These are phyloP conservation scores for Zaprionus ornatus DNA, from an alignment of 1,140 invertebrate species.

Conservation along the genomic window DNA sequence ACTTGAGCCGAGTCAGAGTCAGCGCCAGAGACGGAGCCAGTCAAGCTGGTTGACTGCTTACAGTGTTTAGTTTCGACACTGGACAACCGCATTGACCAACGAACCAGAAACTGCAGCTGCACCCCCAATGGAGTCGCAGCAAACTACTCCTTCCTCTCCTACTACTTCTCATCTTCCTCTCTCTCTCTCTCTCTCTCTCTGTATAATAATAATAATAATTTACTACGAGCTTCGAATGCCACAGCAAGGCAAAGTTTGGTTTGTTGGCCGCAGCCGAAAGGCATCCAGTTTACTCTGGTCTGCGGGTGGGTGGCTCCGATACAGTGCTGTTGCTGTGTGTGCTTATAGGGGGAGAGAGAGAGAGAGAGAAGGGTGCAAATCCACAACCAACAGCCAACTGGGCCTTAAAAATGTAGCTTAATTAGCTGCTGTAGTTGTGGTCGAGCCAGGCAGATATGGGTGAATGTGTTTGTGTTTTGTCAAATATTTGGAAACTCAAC, in stretches of 20 bases:
- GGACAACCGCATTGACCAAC: slow-evolving; percentile 58
- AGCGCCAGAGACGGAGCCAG: neutral
- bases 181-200: neutral
- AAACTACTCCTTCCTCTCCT: neutral
- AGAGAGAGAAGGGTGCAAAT: slow-evolving; percentile 32
- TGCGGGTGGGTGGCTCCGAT: neutral
- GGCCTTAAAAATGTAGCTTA: slow-evolving; percentile 61
- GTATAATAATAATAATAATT: slow-evolving; percentile 78
- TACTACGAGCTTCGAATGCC: slow-evolving; percentile 66
- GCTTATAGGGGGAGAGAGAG: neutral
- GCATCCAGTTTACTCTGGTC: neutral
- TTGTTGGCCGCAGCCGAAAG: neutral
- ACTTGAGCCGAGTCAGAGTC: slow-evolving; percentile 39
- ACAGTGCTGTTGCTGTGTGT: neutral
- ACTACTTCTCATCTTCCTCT: neutral
- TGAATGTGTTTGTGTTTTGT: slow-evolving; percentile 45
- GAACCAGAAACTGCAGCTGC: slow-evolving; percentile 56
- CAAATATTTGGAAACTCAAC: slow-evolving; percentile 52
- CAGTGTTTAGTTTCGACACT: slow-evolving; percentile 70
- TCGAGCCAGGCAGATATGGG: slow-evolving; percentile 10
- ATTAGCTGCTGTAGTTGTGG: slow-evolving; percentile 59
- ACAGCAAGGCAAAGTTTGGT: slow-evolving; percentile 44
- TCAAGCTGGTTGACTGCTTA: slow-evolving; percentile 44
- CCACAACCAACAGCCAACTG: slow-evolving; percentile 8
- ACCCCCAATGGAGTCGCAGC: slow-evolving; percentile 15